These are phyloP conservation scores for Scolopax bukidnonensis DNA, from an alignment of 2,797 vertebrate species.

Conservation along the genomic window DNA sequence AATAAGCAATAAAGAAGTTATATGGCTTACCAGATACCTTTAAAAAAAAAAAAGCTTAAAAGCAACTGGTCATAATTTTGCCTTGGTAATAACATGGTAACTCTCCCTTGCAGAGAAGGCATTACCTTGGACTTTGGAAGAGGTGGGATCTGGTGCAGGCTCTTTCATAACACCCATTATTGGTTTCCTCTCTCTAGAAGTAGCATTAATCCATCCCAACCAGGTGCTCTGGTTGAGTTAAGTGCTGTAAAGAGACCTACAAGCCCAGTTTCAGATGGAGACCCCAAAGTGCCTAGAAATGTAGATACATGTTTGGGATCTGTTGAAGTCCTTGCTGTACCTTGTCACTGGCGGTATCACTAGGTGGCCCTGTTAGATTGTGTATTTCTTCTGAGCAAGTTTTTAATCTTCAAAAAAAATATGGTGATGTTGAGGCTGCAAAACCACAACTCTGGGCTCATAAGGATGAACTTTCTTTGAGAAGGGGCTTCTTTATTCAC, in stretches of 20 bases:
- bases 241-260: not conserved
- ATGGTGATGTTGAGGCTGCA: not conserved
- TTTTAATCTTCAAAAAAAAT: slow-evolving; percentile 25
- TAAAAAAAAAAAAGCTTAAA: not conserved
- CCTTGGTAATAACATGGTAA: not conserved
- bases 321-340: not conserved
- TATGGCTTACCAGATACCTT: not conserved
- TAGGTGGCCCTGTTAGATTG: not conserved
- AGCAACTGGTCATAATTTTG: not conserved
- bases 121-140: not conserved
- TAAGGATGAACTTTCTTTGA: not conserved
- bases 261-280: not conserved
- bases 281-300: not conserved
- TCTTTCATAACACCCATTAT: fast-evolving
- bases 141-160: not conserved
- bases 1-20: not conserved
- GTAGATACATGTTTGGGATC: not conserved
- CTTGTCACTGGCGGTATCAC: not conserved
- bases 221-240: not conserved
- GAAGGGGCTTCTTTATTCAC: not conserved
- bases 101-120: not conserved
- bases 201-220: fast-evolving
- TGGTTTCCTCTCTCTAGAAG: not conserved
- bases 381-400: not conserved
- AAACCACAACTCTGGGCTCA: not conserved